Conservation (phyloP, 2,113 vertebrate species). For the Rhinopithecus roxellana region DNA sequence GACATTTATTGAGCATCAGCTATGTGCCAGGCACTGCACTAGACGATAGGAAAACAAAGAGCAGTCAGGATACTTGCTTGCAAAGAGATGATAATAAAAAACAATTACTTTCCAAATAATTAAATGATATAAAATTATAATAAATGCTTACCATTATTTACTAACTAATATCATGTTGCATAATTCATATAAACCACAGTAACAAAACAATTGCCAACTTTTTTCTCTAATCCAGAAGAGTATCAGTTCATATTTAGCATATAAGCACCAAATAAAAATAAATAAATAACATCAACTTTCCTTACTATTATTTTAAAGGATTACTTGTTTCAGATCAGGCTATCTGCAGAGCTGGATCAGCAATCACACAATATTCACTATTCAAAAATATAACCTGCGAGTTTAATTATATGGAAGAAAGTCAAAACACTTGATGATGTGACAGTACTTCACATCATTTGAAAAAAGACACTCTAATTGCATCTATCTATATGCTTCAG, state of each 20-base stretch:
- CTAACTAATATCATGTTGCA: not conserved
- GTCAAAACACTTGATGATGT: not conserved
- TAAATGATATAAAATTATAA: slow-evolving; percentile 36
- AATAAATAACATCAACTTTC: not conserved
- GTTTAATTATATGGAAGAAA: slow-evolving; percentile 26
- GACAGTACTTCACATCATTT: not conserved
- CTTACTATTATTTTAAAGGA: slow-evolving; percentile 25
- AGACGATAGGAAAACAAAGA: slow-evolving; percentile 12
- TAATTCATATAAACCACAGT: slow-evolving; percentile 5
- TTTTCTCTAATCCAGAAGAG: not conserved
- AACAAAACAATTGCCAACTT: slow-evolving; percentile 22
- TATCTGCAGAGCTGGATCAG: not conserved
- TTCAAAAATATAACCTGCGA: slow-evolving; percentile 18
- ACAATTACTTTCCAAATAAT: slow-evolving; percentile 17
- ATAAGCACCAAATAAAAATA: slow-evolving; percentile 18
- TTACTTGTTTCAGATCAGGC: not conserved
- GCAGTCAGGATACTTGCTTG: not conserved
- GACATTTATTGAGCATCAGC: not conserved
- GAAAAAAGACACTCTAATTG: not conserved
- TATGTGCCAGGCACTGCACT: not conserved
- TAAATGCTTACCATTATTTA: not conserved
- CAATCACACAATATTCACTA: not conserved
- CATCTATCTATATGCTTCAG: not conserved
- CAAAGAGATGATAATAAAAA: slow-evolving; percentile 20
- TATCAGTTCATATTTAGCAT: not conserved